Evolutionary conservation across 2,113 vertebrate genomes (phyloP).

Genomic region (Trichechus manatus): DNA sequence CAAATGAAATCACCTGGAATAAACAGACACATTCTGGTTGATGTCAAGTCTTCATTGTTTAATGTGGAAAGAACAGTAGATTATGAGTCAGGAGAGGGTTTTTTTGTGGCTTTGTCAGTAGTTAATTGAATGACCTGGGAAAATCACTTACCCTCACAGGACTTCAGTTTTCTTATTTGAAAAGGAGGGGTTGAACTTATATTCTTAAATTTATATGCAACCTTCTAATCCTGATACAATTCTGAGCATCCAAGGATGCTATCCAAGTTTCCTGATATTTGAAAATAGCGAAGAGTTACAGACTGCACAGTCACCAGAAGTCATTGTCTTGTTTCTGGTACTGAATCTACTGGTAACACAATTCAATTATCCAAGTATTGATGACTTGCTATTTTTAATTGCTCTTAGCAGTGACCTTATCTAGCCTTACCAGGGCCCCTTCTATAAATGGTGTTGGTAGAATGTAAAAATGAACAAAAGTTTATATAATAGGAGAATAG

Average conservation of each 20-base stretch:
- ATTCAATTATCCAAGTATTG: not conserved
- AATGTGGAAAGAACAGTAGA: not conserved
- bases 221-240: not conserved
- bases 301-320: not conserved
- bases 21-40: not conserved
- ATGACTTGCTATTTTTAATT: not conserved
- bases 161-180: slow-evolving; percentile 25
- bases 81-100: not conserved
- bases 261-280: not conserved
- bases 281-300: not conserved
- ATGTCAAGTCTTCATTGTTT: not conserved
- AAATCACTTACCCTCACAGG: not conserved
- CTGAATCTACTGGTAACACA: not conserved
- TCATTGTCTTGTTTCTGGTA: not conserved
- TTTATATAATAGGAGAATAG: not conserved
- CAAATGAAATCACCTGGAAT: not conserved
- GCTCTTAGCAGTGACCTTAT: not conserved
- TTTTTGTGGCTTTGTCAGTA: not conserved
- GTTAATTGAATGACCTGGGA: not conserved
- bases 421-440: not conserved
- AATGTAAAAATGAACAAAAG: slow-evolving; percentile 38
- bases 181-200: not conserved
- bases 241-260: not conserved
- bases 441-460: not conserved
- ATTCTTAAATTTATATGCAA: not conserved